Percentiles rank a stretch among this genome's conserved stretches.
Evolutionary conservation across 2,797 vertebrate species (phyloP).

Genomic region (Eleutherodactylus coqui): DNA sequence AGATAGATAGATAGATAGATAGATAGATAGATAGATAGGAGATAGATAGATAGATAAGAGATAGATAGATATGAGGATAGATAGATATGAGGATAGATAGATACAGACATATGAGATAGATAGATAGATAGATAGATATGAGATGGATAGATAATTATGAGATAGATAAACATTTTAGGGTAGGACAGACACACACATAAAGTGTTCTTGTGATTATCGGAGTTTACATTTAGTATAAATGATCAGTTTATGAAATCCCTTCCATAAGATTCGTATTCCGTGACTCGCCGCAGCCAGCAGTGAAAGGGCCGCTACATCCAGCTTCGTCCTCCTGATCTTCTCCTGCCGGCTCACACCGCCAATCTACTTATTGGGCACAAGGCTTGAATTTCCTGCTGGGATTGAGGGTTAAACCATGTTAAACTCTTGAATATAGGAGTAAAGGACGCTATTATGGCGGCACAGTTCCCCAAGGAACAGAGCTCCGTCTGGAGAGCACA

Average conservation of each 20-base stretch:
- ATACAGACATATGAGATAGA: too few relatives aligned
- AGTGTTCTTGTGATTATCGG: too few relatives aligned
- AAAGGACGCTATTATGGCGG: conserved; percentile 30
- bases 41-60: too few relatives aligned
- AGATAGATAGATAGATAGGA: too few relatives aligned
- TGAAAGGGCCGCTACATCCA: background rate
- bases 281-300: background rate
- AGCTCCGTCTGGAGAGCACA: conserved; percentile 33
- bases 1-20: too few relatives aligned
- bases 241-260: background rate
- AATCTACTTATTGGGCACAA: background rate
- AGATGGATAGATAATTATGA: too few relatives aligned
- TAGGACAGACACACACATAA: too few relatives aligned
- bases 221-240: too few relatives aligned
- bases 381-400: conserved; percentile 5
- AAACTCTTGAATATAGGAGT: conserved; percentile 46
- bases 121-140: too few relatives aligned
- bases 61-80: too few relatives aligned
- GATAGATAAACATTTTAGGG: too few relatives aligned
- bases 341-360: background rate
- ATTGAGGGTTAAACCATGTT: conserved; percentile 59
- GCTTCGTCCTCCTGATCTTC: background rate
- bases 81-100: too few relatives aligned
- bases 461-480: conserved; percentile 53
- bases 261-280: background rate